Conservation (phyloP, 2,888 invertebrate species). For the Amblyjoppa fuscipennis region DNA sequence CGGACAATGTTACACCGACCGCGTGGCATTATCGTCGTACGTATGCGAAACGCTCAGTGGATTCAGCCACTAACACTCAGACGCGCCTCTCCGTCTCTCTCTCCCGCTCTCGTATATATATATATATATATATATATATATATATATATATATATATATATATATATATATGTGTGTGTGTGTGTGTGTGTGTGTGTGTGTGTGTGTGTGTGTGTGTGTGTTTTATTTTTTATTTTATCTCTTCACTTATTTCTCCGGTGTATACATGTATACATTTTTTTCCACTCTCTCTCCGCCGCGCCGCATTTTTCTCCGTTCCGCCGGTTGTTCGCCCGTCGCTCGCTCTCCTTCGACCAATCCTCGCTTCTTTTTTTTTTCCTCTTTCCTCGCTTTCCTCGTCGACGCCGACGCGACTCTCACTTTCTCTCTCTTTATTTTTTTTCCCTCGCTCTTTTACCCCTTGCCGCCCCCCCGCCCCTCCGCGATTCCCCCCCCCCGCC, state of each 20-base stretch:
- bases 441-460: conserved; percentile 37
- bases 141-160: too few species aligned
- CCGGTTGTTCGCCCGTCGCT: neutral
- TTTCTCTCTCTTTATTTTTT: conserved; percentile 32
- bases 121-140: conserved; percentile 31
- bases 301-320: conserved; percentile 6
- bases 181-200: too few species aligned
- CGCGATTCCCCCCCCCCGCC: conserved; percentile 32
- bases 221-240: conserved; percentile 17
- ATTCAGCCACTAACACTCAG: conserved; percentile 61
- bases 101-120: conserved; percentile 50
- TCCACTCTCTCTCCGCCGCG: conserved; percentile 12
- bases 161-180: too few species aligned
- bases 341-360: conserved; percentile 1
- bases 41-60: conserved; percentile 60
- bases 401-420: conserved; percentile 18
- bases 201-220: neutral
- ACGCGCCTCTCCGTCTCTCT: conserved; percentile 48
- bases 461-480: conserved; percentile 38
- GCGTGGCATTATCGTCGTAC: conserved; percentile 68
- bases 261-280: conserved; percentile 5
- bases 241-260: conserved; percentile 19
- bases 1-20: conserved; percentile 67
- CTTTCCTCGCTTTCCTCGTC: conserved; percentile 15
- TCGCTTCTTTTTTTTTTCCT: conserved; percentile 39